Evolutionary conservation across 2,113 vertebrate genomes (phyloP).

Genomic region (Pogona vitticeps): DNA sequence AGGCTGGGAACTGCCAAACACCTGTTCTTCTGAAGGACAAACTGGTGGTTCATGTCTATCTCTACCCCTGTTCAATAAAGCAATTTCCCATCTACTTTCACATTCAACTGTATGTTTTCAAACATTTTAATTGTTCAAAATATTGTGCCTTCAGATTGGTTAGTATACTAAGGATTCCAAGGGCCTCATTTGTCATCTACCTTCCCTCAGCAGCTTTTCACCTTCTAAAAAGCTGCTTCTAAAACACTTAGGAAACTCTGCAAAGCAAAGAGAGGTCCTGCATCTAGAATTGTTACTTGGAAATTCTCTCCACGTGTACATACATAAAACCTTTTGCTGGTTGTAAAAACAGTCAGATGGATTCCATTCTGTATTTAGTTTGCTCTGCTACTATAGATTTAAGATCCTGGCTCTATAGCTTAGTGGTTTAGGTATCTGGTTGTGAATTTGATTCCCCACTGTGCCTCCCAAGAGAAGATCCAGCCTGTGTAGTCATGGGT

Average conservation of each 20-base stretch:
- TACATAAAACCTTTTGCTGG: neutral
- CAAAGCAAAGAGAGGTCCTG: neutral
- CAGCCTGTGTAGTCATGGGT: no score
- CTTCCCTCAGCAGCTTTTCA: neutral
- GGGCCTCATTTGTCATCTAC: neutral
- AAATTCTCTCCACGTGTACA: neutral
- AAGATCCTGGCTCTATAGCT: neutral
- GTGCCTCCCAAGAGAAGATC: no score
- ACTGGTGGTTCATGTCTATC: no score
- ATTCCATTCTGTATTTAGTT: neutral
- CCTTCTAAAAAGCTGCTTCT: neutral
- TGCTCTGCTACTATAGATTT: neutral
- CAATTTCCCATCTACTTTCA: no score
- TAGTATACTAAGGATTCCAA: neutral
- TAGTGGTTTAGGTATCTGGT: no score
- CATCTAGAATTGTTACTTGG: neutral
- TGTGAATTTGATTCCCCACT: no score
- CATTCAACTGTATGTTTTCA: no score
- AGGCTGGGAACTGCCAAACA: no score
- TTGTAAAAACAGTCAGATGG: neutral
- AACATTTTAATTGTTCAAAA: no score
- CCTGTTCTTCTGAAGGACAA: no score
- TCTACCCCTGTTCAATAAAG: no score
- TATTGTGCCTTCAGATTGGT: neutral
- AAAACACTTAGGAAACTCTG: neutral